Evolutionary conservation across 1,140 invertebrate species (phyloP).

Genomic region (Odontomachus brunneus): DNA sequence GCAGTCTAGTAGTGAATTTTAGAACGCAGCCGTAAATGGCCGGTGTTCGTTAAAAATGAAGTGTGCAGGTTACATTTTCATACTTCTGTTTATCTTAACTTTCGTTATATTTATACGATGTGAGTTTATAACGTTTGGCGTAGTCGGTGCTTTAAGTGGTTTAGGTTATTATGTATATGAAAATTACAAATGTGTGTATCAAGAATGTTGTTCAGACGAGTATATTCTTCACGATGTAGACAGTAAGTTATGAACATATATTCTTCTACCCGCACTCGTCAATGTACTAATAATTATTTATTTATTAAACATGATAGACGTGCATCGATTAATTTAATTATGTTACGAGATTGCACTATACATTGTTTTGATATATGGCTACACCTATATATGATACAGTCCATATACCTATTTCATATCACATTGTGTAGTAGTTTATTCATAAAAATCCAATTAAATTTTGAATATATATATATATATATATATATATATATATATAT

Average conservation of each 20-base stretch:
- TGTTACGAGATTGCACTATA: too few relatives aligned
- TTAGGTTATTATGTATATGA: not conserved
- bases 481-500: too few relatives aligned
- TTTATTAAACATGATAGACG: not conserved
- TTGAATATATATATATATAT: not conserved
- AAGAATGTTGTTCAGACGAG: slow-evolving; percentile 84
- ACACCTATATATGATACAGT: too few relatives aligned
- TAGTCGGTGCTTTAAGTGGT: not conserved
- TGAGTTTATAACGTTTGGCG: not conserved
- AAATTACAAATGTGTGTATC: slow-evolving; percentile 72
- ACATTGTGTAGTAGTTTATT: not conserved
- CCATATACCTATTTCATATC: too few relatives aligned
- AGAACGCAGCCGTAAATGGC: too few relatives aligned
- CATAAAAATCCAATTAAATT: not conserved
- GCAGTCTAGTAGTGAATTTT: too few relatives aligned
- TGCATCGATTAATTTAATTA: not conserved
- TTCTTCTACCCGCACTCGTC: slow-evolving; percentile 10
- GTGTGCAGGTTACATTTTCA: not conserved
- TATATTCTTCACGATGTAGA: slow-evolving; percentile 80
- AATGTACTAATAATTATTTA: not conserved
- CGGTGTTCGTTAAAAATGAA: slow-evolving; percentile 51
- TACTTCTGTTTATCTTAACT: not conserved
- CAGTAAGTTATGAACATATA: slow-evolving; percentile 48
- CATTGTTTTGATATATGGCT: not conserved
- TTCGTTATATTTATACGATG: slow-evolving; percentile 4